These are phyloP conservation scores for Ramphastos sulfuratus DNA, from an alignment of 2,113 vertebrate genomes.

Conservation along the genomic window DNA sequence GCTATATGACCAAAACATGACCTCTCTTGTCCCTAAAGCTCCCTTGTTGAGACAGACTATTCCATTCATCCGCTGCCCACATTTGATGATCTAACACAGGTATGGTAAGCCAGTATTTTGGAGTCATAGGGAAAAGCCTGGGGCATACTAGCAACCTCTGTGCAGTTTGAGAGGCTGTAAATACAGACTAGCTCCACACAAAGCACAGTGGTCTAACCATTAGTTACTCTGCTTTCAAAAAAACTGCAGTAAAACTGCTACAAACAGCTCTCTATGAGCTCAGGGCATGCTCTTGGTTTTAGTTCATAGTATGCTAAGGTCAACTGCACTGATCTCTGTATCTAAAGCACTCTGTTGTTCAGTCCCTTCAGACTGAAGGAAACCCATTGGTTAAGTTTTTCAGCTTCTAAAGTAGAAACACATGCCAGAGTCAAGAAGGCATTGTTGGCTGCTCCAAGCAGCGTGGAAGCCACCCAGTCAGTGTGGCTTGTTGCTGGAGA, in stretches of 20 bases:
- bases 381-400: background rate
- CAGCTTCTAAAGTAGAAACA: slow-evolving; percentile 11
- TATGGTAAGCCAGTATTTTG: background rate
- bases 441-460: background rate
- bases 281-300: background rate
- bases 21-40: background rate
- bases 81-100: background rate
- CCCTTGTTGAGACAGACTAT: background rate
- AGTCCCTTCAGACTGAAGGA: background rate
- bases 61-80: background rate
- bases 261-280: background rate
- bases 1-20: background rate
- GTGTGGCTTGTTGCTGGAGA: background rate
- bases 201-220: background rate
- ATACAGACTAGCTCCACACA: background rate
- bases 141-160: background rate
- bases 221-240: background rate
- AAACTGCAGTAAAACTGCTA: background rate
- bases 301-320: background rate
- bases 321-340: background rate
- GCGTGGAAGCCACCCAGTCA: background rate
- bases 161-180: background rate
- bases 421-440: background rate
- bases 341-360: background rate
- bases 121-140: background rate